Conservation (phyloP, 1,140 invertebrate species). For the Drosophila ohnishii region DNA sequence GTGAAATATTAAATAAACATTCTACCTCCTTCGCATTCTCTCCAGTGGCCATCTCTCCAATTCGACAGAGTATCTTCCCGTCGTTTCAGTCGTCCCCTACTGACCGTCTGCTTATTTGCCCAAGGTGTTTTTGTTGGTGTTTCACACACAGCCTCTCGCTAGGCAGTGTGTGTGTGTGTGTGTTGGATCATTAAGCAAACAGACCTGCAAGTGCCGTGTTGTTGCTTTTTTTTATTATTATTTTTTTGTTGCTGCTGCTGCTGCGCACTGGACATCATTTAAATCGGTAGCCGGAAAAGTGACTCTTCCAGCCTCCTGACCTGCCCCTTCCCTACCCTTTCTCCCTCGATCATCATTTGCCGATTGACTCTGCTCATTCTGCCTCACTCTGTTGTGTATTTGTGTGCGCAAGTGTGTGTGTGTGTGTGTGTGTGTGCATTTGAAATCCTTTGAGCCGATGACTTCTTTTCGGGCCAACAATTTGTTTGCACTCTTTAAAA, state of each 20-base stretch:
- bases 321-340: conserved; percentile 3
- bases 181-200: conserved; percentile 72
- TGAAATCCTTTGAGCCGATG: conserved; percentile 34
- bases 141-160: conserved; percentile 35
- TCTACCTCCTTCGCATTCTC: background rate
- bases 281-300: conserved; percentile 58
- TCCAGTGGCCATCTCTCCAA: background rate
- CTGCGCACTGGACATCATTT: conserved; percentile 51
- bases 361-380: conserved; percentile 8
- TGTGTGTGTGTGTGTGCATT: conserved; percentile 24
- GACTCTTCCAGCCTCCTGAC: background rate
- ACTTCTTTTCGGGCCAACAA: conserved; percentile 56
- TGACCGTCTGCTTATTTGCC: conserved; percentile 46
- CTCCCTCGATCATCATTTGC: conserved; percentile 22
- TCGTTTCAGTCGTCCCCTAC: conserved; percentile 4
- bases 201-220: conserved; percentile 48
- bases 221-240: conserved; percentile 22
- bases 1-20: background rate
- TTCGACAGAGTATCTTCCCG: conserved; percentile 10
- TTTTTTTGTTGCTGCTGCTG: conserved; percentile 27
- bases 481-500: conserved; percentile 37
- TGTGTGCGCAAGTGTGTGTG: background rate
- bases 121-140: conserved; percentile 58
- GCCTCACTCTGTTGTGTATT: background rate
- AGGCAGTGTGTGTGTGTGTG: background rate